These are phyloP conservation scores for Tokudaia tokunoshimensis DNA, from an alignment of 2,797 vertebrate genomes.

Conservation along the genomic window DNA sequence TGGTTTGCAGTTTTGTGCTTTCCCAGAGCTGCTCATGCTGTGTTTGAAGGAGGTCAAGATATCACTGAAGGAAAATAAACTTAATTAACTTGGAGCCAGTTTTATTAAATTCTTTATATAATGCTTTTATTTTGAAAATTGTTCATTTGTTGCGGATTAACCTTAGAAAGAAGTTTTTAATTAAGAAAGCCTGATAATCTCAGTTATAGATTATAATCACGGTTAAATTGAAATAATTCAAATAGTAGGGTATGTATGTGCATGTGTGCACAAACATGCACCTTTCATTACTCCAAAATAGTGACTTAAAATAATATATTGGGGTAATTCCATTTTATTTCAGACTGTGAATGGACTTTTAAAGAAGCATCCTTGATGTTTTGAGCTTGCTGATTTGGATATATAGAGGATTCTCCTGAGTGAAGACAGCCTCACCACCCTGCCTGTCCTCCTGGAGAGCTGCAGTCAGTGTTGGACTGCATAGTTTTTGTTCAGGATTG, in stretches of 20 bases:
- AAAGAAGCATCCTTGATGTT: background rate
- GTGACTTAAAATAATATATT: constrained; percentile 25
- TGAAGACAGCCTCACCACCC: background rate
- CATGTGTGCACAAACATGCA: accelerated
- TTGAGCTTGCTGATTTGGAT: background rate
- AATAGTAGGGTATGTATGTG: background rate
- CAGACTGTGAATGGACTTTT: background rate
- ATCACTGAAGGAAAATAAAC: constrained; percentile 67
- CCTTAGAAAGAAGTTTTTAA: constrained; percentile 67
- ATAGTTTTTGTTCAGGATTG: background rate
- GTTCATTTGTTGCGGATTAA: constrained; percentile 70
- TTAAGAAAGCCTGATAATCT: constrained; percentile 57
- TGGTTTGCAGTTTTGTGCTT: constrained; percentile 21
- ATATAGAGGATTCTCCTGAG: background rate
- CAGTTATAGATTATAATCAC: constrained; percentile 62
- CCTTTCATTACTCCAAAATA: constrained; percentile 30
- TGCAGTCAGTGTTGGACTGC: background rate
- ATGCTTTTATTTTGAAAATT: constrained; percentile 74
- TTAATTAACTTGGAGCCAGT: constrained; percentile 73
- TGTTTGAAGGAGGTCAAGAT: constrained; percentile 52
- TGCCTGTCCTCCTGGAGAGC: background rate
- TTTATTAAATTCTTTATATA: constrained; percentile 70
- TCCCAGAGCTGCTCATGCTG: constrained; percentile 37
- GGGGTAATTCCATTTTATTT: constrained; percentile 35
- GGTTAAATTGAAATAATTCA: constrained; percentile 63